A percentile compares a stretch with the other conserved stretches of the same genome.
Conservation (phyloP, 2,113 vertebrate genomes). For the Falco punctatus region DNA sequence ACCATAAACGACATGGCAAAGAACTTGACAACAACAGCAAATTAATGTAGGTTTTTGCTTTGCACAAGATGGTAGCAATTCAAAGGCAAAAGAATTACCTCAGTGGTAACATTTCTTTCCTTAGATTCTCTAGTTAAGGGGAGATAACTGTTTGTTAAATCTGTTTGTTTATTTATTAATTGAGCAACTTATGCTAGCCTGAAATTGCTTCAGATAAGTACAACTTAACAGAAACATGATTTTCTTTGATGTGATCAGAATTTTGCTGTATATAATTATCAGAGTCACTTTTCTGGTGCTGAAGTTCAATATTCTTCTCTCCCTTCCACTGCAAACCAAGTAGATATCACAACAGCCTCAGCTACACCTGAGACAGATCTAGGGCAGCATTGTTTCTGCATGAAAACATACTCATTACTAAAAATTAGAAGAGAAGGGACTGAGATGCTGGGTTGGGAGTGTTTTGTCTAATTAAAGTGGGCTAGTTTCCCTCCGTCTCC, state of each 20-base stretch:
- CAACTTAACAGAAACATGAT: background rate
- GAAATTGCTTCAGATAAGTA: constrained; percentile 19
- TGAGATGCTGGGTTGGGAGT: background rate
- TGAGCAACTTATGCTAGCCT: background rate
- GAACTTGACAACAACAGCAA: background rate
- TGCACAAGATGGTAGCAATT: background rate
- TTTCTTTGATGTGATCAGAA: constrained; percentile 30
- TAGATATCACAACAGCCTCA: background rate
- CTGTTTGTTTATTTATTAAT: constrained; percentile 45
- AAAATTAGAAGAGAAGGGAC: background rate
- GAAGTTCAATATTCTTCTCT: background rate
- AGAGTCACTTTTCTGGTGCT: background rate
- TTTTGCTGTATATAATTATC: background rate
- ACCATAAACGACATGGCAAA: background rate
- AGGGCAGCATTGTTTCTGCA: background rate
- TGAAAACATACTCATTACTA: background rate
- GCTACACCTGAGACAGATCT: background rate
- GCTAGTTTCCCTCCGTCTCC: background rate
- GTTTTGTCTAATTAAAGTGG: background rate
- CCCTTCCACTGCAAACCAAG: background rate
- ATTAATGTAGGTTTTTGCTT: background rate
- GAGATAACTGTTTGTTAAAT: constrained; percentile 9
- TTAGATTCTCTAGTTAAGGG: background rate
- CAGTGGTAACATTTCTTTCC: background rate
- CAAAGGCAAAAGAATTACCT: background rate